Base-by-base conservation (phyloP, 2,888 invertebrate species). In the Drosophila maculinotata region DNA sequence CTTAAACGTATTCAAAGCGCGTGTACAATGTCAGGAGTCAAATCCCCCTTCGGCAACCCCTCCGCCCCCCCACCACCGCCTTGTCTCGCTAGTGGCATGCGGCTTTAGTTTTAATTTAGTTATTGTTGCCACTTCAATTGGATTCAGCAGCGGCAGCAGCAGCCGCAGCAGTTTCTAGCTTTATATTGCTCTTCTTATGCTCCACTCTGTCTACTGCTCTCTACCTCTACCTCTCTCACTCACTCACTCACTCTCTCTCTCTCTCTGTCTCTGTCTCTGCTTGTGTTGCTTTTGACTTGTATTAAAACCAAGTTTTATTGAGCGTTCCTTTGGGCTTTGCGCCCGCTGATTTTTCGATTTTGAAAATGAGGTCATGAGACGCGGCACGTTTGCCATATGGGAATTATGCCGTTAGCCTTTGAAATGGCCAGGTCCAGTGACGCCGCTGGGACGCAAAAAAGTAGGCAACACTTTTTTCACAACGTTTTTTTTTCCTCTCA, bases 331-430 rank as follows among this genome's bases (percentile, higher is more conserved):
- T 68, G 85, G 85, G 76, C 60, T 88, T 86, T 89, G 74, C 87
- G 87, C 78, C 87, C 78, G 76, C 80, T 89, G 89, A 77, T 78
- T 89, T 89, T 89, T 81, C 79, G 82, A 87, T 89, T 89, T 82
- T 80, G 78, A 83, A 79, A 87, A 89, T 85, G 81, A 85, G 89
- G 87, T 89, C 88, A 88, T 79, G 79, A 76, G 66, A 64, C 62
- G 60, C 65, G 52, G 63, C 66, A 74, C 75, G 63, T 63, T 69
- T 69, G 66, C 66, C 74, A 79, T 79, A 82, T 79, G 79, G 79
- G 79, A 82, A 82, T n/a, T 57, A 57, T 69, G 48, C 65, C 54
- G 44, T 66, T 65, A 41, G 73, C 79, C 79, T 79, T 79, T 79
- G 82, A 79, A 76, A 80, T 66, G 49, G 53, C 59, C 44, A 38